Evolutionary conservation across 2,797 vertebrate species (phyloP).

Genomic region (Intellagama lesueurii): DNA sequence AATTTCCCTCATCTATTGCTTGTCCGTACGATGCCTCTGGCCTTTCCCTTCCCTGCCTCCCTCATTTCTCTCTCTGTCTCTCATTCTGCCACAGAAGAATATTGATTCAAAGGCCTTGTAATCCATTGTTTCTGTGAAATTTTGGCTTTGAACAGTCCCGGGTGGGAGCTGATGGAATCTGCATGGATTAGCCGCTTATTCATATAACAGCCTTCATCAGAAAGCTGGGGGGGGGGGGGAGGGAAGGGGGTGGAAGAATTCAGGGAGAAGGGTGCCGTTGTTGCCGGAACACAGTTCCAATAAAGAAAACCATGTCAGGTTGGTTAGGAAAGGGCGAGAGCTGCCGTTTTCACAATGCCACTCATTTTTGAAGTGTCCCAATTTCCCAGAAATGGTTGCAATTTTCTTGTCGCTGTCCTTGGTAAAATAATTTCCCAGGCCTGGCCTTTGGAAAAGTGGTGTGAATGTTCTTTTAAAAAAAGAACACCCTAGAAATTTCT

Average conservation of each 20-base stretch:
- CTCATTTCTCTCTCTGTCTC: background rate
- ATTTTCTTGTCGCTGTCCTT: background rate
- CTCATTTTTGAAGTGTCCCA: background rate
- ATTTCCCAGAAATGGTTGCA: background rate
- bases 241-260: background rate
- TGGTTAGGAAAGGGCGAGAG: too few species aligned
- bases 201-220: background rate
- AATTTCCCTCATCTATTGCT: background rate
- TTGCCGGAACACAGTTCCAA: too few species aligned
- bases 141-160: slow-evolving; percentile 68
- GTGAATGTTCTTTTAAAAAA: background rate
- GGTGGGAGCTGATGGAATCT: slow-evolving; percentile 32
- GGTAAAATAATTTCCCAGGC: background rate
- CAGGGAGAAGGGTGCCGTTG: too few species aligned
- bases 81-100: slow-evolving; percentile 35
- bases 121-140: slow-evolving; percentile 72
- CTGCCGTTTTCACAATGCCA: too few species aligned
- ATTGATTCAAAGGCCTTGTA: slow-evolving; percentile 72
- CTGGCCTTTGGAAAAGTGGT: background rate
- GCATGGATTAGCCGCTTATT: background rate
- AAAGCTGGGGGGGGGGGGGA: background rate
- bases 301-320: background rate
- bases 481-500: too few species aligned
- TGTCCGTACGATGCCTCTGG: background rate
- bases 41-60: background rate